A percentile compares a stretch with the other conserved stretches of the same genome.
Evolutionary conservation across 2,888 invertebrate genomes (phyloP).

Genomic region (Zygothrica quintamaculata): DNA sequence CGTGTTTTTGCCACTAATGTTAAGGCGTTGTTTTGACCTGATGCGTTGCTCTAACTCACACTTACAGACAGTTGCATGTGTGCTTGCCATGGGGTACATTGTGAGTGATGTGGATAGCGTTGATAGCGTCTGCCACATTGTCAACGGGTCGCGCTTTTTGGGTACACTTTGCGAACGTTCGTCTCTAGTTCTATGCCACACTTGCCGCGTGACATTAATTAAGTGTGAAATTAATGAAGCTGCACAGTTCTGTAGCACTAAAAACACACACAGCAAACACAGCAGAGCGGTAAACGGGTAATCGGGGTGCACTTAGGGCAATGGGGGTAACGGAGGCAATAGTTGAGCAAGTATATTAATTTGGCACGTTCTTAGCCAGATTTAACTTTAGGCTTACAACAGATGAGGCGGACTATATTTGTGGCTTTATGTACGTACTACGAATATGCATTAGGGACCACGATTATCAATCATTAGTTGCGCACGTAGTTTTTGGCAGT

Average conservation of each 20-base stretch:
- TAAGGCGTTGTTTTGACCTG: constrained; percentile 51
- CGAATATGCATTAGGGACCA: constrained; percentile 1
- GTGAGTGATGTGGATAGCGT: constrained; percentile 64
- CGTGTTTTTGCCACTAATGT: constrained; percentile 59
- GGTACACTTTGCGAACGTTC: constrained; percentile 47
- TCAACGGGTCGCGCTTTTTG: constrained; percentile 48
- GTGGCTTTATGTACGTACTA: constrained; percentile 3
- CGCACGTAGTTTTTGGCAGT: not conserved
- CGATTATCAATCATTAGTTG: constrained; percentile 23
- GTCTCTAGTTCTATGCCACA: constrained; percentile 30
- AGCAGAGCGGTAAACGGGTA: too few relatives aligned
- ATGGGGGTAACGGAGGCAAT: not conserved
- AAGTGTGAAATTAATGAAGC: constrained; percentile 75
- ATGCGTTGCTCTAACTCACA: constrained; percentile 44
- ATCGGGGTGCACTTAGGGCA: too few relatives aligned
- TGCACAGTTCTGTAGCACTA: constrained; percentile 27
- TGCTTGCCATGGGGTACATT: constrained; percentile 24
- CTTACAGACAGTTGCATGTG: constrained; percentile 39
- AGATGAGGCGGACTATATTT: not conserved
- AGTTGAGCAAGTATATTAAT: constrained; percentile 42
- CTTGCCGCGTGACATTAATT: constrained; percentile 81
- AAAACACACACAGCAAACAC: not conserved
- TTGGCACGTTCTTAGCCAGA: constrained; percentile 41
- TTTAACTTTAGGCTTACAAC: constrained; percentile 23
- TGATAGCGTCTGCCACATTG: constrained; percentile 71